Evolutionary conservation across 2,888 invertebrate genomes (phyloP).

Genomic region (Operophtera brumata): DNA sequence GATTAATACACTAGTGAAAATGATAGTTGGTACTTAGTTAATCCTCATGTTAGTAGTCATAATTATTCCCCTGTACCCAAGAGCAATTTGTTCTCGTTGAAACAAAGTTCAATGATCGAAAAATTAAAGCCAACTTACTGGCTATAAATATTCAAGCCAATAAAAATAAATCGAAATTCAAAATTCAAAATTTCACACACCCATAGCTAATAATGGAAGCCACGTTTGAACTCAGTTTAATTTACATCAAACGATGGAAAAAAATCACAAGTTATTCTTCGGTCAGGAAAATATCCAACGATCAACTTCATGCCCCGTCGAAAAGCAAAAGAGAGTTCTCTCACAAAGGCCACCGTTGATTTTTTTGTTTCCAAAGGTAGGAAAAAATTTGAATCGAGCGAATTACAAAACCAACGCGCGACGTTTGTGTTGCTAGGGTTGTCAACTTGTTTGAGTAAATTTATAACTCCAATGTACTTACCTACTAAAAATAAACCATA

Average conservation of each 20-base stretch:
- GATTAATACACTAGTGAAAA: slow-evolving; percentile 48
- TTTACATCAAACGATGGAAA: slow-evolving; percentile 64
- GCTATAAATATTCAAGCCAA: slow-evolving; percentile 33
- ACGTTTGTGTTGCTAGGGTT: slow-evolving; percentile 56
- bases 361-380: slow-evolving; percentile 65
- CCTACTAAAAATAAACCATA: too few species aligned
- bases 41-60: neutral
- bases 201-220: slow-evolving; percentile 48
- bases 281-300: slow-evolving; percentile 61
- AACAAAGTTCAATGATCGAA: neutral
- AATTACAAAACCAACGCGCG: slow-evolving; percentile 66
- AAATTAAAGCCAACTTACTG: neutral
- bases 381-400: slow-evolving; percentile 68
- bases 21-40: slow-evolving; percentile 35
- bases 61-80: neutral
- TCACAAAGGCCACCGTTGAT: slow-evolving; percentile 62
- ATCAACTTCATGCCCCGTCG: slow-evolving; percentile 68
- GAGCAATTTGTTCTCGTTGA: neutral
- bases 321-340: slow-evolving; percentile 73
- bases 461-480: neutral
- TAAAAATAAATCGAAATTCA: slow-evolving; percentile 31
- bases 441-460: slow-evolving; percentile 21
- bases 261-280: slow-evolving; percentile 65
- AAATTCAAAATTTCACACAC: slow-evolving; percentile 40
- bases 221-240: slow-evolving; percentile 48